phyloP scores from a whole-genome alignment of 1,140 invertebrate genomes.

The Adoxophyes honmai region DNA sequence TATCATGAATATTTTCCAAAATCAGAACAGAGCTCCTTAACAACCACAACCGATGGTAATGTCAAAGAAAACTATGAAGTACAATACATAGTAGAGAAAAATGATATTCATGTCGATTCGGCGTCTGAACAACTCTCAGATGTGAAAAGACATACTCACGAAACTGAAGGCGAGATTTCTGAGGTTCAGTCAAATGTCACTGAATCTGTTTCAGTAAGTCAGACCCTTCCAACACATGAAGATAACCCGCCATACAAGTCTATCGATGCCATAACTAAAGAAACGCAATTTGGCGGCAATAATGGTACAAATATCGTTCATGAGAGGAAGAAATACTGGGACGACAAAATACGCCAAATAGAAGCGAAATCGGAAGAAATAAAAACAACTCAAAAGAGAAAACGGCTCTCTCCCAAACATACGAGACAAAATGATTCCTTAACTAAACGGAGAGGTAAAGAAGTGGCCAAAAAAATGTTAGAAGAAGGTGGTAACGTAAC shows the following conservation, averaged over 20 bases:
- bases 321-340: slow-evolving; percentile 75
- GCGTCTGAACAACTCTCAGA: slow-evolving; percentile 72
- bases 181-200: slow-evolving; percentile 72
- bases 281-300: slow-evolving; percentile 51
- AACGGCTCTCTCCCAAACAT: slow-evolving; percentile 48
- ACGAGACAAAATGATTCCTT: slow-evolving; percentile 67
- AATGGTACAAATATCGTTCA: slow-evolving; percentile 58
- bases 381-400: slow-evolving; percentile 47
- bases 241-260: slow-evolving; percentile 15
- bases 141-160: slow-evolving; percentile 67
- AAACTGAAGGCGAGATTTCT: slow-evolving; percentile 70
- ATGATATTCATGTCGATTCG: slow-evolving; percentile 62
- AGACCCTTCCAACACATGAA: slow-evolving; percentile 50
- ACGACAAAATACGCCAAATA: slow-evolving; percentile 68
- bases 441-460: slow-evolving; percentile 64
- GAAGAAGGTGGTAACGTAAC: slow-evolving; percentile 36
- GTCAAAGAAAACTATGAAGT: slow-evolving; percentile 34
- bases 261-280: slow-evolving; percentile 22
- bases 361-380: slow-evolving; percentile 61
- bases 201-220: slow-evolving; percentile 76
- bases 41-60: slow-evolving; percentile 27
- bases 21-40: slow-evolving; percentile 35
- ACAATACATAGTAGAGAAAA: slow-evolving; percentile 35
- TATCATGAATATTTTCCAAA: slow-evolving; percentile 53
- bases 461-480: slow-evolving; percentile 65